These are phyloP conservation scores for Bufo gargarizans DNA, from an alignment of 2,113 vertebrate species.

Conservation along the genomic window DNA sequence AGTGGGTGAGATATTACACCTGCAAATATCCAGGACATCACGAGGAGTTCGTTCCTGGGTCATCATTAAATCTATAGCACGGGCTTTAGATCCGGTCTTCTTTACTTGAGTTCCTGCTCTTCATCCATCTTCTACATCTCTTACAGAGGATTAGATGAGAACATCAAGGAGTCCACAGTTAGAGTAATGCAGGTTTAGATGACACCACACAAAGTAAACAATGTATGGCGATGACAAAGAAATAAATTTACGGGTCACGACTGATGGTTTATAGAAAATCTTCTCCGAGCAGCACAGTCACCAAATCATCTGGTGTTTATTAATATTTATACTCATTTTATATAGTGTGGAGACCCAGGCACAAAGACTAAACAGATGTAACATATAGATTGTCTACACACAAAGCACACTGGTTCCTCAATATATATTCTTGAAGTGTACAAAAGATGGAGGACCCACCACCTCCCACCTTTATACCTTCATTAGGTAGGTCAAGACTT, in stretches of 20 bases:
- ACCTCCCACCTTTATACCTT: neutral
- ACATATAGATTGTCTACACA: conserved; percentile 24
- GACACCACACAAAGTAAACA: neutral
- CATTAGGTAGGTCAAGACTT: too few species aligned
- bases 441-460: neutral
- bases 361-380: conserved; percentile 47
- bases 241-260: neutral
- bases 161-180: neutral
- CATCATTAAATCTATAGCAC: conserved; percentile 21
- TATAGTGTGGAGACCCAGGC: conserved; percentile 34
- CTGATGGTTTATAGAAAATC: conserved; percentile 5
- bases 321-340: conserved; percentile 47
- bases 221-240: neutral
- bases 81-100: conserved; percentile 12
- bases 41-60: neutral
- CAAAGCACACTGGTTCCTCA: conserved; percentile 28
- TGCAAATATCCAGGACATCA: conserved; percentile 4
- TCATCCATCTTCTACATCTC: neutral
- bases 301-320: conserved; percentile 30
- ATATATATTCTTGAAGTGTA: neutral
- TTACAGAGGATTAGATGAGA: neutral
- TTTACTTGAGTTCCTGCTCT: conserved; percentile 22
- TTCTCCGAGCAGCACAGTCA: conserved; percentile 13
- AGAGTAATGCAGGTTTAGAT: neutral
- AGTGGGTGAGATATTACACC: neutral